phyloP scores from a whole-genome alignment of 2,888 invertebrate genomes.

The Doris montereyensis region DNA sequence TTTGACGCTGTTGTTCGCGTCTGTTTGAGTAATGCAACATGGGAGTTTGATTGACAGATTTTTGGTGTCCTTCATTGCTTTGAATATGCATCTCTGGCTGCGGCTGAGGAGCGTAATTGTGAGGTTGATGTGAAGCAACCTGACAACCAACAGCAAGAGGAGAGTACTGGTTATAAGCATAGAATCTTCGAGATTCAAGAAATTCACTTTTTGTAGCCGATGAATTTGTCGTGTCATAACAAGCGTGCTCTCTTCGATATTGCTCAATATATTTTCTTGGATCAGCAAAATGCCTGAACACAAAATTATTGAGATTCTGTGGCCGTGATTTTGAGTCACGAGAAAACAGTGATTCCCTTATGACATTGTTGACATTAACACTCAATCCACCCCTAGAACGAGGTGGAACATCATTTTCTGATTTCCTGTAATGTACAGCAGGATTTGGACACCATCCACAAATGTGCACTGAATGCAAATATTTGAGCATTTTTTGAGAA shows the following conservation, averaged over 20 bases:
- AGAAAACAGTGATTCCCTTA: constrained; percentile 6
- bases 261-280: constrained; percentile 49
- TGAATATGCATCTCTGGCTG: constrained; percentile 14
- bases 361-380: no score
- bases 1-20: constrained; percentile 22
- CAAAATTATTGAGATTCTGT: constrained; percentile 16
- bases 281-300: constrained; percentile 49
- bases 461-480: constrained; percentile 44
- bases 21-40: constrained; percentile 16
- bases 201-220: constrained; percentile 38
- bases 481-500: constrained; percentile 23
- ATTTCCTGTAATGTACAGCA: constrained; percentile 52
- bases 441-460: constrained; percentile 57
- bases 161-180: constrained; percentile 33
- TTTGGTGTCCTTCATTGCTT: not conserved
- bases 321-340: constrained; percentile 8
- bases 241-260: constrained; percentile 47
- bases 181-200: constrained; percentile 30
- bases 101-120: constrained; percentile 22
- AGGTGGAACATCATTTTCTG: constrained; percentile 45
- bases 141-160: constrained; percentile 38
- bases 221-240: constrained; percentile 30
- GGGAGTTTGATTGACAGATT: not conserved
- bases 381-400: constrained; percentile 30
- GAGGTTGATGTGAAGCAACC: not conserved